A percentile compares a stretch with the other conserved stretches of the same genome.
These are phyloP conservation scores for Gymnocephalus cernua DNA, from an alignment of 2,113 vertebrate species.

Conservation along the genomic window DNA sequence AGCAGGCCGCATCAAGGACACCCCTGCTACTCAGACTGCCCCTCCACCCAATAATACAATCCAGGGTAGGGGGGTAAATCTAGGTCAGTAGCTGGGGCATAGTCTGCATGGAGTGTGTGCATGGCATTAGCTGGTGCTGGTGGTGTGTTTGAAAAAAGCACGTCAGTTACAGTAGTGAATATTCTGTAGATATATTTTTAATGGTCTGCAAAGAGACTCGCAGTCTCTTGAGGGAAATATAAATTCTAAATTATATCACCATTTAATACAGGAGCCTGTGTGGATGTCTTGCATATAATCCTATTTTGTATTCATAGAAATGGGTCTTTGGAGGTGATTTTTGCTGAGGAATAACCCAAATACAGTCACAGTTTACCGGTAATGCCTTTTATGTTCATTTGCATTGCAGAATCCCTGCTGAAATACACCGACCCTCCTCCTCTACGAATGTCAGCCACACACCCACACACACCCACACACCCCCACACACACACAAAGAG, in stretches of 20 bases:
- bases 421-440: constrained; percentile 5
- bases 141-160: constrained; percentile 7
- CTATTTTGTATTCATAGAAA: constrained; percentile 48
- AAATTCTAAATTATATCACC: background rate
- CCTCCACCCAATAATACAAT: constrained; percentile 59
- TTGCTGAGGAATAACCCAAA: constrained; percentile 15
- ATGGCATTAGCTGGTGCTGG: constrained; percentile 26
- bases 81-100: constrained; percentile 78
- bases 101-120: constrained; percentile 45
- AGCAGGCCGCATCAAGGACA: constrained; percentile 59
- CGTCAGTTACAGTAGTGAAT: constrained; percentile 6
- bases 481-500: constrained; percentile 25
- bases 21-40: constrained; percentile 57
- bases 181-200: constrained; percentile 21
- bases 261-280: background rate
- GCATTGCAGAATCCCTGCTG: constrained; percentile 48
- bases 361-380: constrained; percentile 14
- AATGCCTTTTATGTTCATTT: constrained; percentile 44
- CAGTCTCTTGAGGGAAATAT: background rate
- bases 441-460: background rate
- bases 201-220: background rate
- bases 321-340: constrained; percentile 33
- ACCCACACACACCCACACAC: constrained; percentile 1
- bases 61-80: constrained; percentile 55
- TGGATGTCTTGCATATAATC: constrained; percentile 25